These are phyloP conservation scores for Nothocercus nigrocapillus DNA, from an alignment of 2,113 vertebrate species.

Conservation along the genomic window DNA sequence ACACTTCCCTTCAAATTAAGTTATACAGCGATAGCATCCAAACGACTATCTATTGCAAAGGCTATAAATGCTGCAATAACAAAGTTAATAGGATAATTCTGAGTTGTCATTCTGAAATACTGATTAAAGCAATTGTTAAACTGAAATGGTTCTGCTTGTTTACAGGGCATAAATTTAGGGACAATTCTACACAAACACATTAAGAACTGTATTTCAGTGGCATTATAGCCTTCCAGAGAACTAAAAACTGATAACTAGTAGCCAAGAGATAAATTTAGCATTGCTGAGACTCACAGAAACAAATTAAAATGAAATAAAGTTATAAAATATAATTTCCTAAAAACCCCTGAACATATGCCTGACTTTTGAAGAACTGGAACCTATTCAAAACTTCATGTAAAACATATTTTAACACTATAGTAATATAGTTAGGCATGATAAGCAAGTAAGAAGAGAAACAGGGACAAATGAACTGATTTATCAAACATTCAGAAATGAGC, in stretches of 20 bases:
- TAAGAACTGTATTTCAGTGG: constrained; percentile 44
- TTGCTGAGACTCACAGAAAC: neutral
- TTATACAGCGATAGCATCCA: constrained; percentile 8
- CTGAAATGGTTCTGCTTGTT: constrained; percentile 49
- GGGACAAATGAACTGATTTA: neutral
- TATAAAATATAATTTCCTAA: neutral
- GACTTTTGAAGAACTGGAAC: neutral
- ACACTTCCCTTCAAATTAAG: constrained; percentile 7
- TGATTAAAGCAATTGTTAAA: constrained; percentile 71
- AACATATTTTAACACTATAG: neutral
- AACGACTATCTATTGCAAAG: neutral
- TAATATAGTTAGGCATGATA: neutral
- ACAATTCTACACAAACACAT: constrained; percentile 36
- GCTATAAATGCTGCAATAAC: constrained; percentile 63
- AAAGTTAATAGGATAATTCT: constrained; percentile 69
- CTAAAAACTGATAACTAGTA: neutral
- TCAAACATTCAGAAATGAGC: neutral
- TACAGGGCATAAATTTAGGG: constrained; percentile 43
- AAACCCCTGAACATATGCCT: neutral
- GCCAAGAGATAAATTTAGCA: neutral
- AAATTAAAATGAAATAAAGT: constrained; percentile 16
- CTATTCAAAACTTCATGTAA: neutral
- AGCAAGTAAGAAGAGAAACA: neutral
- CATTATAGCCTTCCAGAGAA: neutral
- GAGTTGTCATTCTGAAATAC: constrained; percentile 67